Evolutionary conservation across 1,140 invertebrate genomes (phyloP).

Genomic region (Heliconius nattereri): DNA sequence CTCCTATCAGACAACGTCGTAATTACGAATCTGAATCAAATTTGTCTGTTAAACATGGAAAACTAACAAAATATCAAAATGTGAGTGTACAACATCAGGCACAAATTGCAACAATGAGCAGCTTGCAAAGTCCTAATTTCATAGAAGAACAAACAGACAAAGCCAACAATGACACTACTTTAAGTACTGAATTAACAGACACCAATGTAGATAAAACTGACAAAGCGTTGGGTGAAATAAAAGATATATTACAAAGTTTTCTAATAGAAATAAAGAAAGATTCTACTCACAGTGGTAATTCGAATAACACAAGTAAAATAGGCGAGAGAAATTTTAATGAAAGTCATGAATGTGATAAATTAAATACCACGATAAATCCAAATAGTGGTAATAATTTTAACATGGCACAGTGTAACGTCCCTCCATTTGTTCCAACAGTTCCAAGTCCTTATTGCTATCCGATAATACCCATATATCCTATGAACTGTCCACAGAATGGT

Average conservation of each 20-base stretch:
- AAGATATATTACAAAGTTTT: constrained; percentile 70
- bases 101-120: constrained; percentile 35
- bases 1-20: not conserved
- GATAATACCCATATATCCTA: constrained; percentile 63
- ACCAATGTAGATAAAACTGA: constrained; percentile 59
- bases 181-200: constrained; percentile 58
- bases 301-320: constrained; percentile 42
- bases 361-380: constrained; percentile 37
- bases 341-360: constrained; percentile 39
- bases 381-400: constrained; percentile 48
- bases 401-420: constrained; percentile 36
- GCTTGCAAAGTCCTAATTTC: constrained; percentile 39
- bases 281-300: constrained; percentile 51
- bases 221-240: constrained; percentile 69
- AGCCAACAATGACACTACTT: constrained; percentile 45
- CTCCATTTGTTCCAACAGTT: constrained; percentile 52
- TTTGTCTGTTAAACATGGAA: not conserved
- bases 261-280: constrained; percentile 71
- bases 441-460: constrained; percentile 68
- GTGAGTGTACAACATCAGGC: not conserved
- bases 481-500: constrained; percentile 61
- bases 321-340: constrained; percentile 33
- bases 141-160: constrained; percentile 42
- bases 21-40: not conserved
- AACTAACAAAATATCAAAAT: not conserved